These are phyloP conservation scores for Branchinecta sandiegonensis DNA, from an alignment of 2,888 invertebrate genomes.

Conservation along the genomic window DNA sequence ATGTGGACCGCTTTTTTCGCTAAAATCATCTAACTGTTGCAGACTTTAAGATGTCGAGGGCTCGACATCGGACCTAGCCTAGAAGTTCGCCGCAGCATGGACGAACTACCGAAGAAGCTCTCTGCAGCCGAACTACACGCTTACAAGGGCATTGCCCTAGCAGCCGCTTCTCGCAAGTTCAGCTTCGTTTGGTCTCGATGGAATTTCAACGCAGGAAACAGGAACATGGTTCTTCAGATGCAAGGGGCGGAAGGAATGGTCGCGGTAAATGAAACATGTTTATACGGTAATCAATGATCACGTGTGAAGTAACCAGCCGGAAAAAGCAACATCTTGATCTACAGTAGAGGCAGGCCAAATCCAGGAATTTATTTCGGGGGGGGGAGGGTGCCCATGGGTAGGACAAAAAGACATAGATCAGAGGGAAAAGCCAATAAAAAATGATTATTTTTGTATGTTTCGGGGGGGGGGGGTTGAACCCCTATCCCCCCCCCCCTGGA, in stretches of 20 bases:
- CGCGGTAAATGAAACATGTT: neutral
- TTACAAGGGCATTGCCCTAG: constrained; percentile 20
- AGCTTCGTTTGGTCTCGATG: constrained; percentile 20
- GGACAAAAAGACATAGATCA: no score
- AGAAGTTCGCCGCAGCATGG: constrained; percentile 19
- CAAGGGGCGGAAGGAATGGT: constrained; percentile 17
- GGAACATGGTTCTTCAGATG: constrained; percentile 22
- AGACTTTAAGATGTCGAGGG: constrained; percentile 20
- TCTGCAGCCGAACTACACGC: constrained; percentile 14
- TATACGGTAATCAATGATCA: no score
- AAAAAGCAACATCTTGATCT: no score
- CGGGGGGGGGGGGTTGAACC: no score
- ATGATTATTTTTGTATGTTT: no score
- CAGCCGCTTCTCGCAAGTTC: constrained; percentile 19
- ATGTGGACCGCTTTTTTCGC: no score
- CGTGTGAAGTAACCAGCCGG: no score
- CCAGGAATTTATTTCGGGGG: no score
- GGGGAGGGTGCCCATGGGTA: no score
- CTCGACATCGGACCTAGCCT: constrained; percentile 20
- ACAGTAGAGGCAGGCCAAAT: no score
- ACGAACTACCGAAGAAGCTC: constrained; percentile 21
- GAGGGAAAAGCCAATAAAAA: no score
- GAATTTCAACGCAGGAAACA: constrained; percentile 21
- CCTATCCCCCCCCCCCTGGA: no score
- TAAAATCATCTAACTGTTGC: neutral